Evolutionary conservation across 1,140 invertebrate species (phyloP).

Genomic region (Branchinecta lindahli): DNA sequence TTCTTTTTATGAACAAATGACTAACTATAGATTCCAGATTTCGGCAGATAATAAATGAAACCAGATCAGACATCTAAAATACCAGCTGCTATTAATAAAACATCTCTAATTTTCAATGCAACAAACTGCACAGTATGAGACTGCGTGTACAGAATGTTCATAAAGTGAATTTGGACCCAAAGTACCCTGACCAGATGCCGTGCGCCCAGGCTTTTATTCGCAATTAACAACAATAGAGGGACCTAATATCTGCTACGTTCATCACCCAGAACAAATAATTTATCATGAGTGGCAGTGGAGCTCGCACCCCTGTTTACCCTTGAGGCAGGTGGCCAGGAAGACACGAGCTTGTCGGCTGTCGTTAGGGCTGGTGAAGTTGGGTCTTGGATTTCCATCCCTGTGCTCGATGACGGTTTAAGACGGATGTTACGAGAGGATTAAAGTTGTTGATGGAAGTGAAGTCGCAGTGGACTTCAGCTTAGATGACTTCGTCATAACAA

Average conservation of each 20-base stretch:
- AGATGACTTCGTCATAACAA: too few relatives aligned
- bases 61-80: too few relatives aligned
- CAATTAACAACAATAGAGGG: background rate
- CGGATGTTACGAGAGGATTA: constrained; percentile 9
- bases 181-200: background rate
- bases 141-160: background rate
- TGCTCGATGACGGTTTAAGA: background rate
- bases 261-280: constrained; percentile 10
- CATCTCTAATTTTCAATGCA: too few relatives aligned
- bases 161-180: background rate
- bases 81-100: too few relatives aligned
- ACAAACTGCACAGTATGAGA: too few relatives aligned
- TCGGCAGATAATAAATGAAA: too few relatives aligned
- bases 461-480: background rate
- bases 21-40: too few relatives aligned
- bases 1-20: too few relatives aligned
- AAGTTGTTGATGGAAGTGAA: background rate
- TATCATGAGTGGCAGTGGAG: constrained; percentile 6
- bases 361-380: background rate
- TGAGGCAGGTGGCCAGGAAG: background rate
- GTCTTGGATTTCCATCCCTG: background rate
- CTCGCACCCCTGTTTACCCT: constrained; percentile 9
- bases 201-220: background rate
- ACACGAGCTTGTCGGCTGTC: constrained; percentile 5
- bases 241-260: background rate